Evolutionary conservation across 2,113 vertebrate genomes (phyloP), one percentile per base, ranked within the genome.

Genomic region (Neotoma lepida): DNA sequence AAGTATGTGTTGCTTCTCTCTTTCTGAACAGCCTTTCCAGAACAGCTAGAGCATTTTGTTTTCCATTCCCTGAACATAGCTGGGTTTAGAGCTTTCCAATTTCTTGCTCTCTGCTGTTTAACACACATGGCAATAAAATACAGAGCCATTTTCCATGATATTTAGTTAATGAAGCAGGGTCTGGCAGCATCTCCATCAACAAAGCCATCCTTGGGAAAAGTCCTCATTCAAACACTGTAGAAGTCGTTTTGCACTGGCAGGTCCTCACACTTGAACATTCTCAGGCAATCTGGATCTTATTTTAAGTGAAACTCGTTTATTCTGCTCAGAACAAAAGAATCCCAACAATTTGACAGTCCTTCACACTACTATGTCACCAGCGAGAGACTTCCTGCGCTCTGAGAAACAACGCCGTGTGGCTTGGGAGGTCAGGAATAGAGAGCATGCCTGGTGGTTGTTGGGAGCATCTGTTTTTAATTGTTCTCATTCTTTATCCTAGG

Each of bases 381-480:
- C 54, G 86, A 86, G 93, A 97, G 91, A 61, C 95, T 73, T 86
- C 97, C 96, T 97, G 97, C 96, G 91, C 90, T 91, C 94, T 63
- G 94, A 96, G 96, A 93, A 94, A 95, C 93, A 95, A 93, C 87
- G 41, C 76, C 18, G 73, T 95, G 74, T 6, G 82, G 95, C 94
- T 97, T 33, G 56, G 93, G 96, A 98, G 94, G 98, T 97, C 97
- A 95, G 97, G 98, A 97, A 92, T 93, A 97, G 97, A 98, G 89
- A 95, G 20, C 71, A 94, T 96, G 96, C 93, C 82, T 88, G 89
- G 88, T 68, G 96, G 91, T 93, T 88, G 90, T 80, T 90, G 26
- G 68, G 88, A 89, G 86, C 96, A 97, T 97, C 97, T 97, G 98
- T 95, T 98, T 97, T 91, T 94, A 96, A 98, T 98, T 87, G 95